Percentiles rank a stretch among this genome's conserved stretches.
Evolutionary conservation across 1,140 invertebrate species (phyloP).

Genomic region (Elymnias hypermnestra): DNA sequence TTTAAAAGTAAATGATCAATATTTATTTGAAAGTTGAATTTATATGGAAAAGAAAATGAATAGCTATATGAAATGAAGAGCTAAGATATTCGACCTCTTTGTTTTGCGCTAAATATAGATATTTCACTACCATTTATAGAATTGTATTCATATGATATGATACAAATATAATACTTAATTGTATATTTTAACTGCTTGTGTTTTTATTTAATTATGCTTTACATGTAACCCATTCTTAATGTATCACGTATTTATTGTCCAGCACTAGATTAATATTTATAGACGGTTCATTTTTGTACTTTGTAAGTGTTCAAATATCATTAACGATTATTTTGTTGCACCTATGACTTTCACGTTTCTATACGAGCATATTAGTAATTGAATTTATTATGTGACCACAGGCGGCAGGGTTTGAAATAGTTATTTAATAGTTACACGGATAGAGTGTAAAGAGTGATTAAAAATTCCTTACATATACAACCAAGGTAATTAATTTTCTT

Average conservation of each 20-base stretch:
- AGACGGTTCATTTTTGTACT: slow-evolving; percentile 53
- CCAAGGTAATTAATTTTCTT: slow-evolving; percentile 7
- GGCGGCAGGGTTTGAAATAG: slow-evolving; percentile 31
- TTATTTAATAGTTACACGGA: slow-evolving; percentile 25
- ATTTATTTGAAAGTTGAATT: too few species aligned
- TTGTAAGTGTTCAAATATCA: slow-evolving; percentile 66
- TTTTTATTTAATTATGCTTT: too few species aligned
- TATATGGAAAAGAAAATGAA: too few species aligned
- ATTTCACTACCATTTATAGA: too few species aligned
- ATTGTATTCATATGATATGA: too few species aligned
- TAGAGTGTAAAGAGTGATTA: slow-evolving; percentile 4
- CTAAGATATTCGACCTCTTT: too few species aligned
- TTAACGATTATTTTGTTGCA: slow-evolving; percentile 57
- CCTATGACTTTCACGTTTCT: slow-evolving; percentile 34
- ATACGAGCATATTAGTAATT: slow-evolving; percentile 43
- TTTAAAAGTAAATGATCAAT: too few species aligned
- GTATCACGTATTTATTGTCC: slow-evolving; percentile 40
- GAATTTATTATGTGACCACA: slow-evolving; percentile 50
- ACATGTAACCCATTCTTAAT: slow-evolving; percentile 41
- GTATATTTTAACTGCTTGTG: too few species aligned
- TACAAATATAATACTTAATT: too few species aligned
- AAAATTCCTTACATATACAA: slow-evolving; percentile 11
- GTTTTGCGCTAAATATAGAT: too few species aligned
- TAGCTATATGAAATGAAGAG: too few species aligned
- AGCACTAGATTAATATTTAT: slow-evolving; percentile 63